Evolutionary conservation across 2,888 invertebrate genomes (phyloP), one percentile per base, ranked within the genome.

Genomic region (Rhimphoctona megacephalus): DNA sequence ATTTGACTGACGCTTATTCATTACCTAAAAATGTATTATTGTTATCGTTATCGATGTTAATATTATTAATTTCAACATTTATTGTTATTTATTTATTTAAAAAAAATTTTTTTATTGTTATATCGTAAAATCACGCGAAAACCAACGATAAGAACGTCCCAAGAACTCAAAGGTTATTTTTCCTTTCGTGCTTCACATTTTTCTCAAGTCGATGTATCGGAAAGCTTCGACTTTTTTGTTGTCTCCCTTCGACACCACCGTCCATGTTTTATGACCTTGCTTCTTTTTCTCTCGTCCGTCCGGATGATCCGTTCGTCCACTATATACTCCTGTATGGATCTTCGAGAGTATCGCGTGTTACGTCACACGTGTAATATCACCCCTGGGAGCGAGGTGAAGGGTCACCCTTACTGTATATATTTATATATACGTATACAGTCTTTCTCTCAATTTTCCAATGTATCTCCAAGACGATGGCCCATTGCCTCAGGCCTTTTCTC

Each of bases 391-490:
- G 39, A 25, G 83, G 76, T 80, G 61, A 81, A 80, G 72, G 86
- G 25, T 86, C 77, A 67, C 67, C 57, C 39, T 43, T 8, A n/a
- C 39, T 64, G 19, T 5, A 3, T 4, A 64, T 72, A 22, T 66
- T 22, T 57, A 72, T 43, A 73, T 25, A 1, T 17, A 14, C 3
- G 0, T 57, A 17, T 36, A 46, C 49, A n/a, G 85, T 86, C 85
- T 86, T 87, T 72, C 84, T 87, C 81, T 85, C 87, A 85, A 88
- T 90, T 89, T 89, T 85, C 87, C 79, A 88, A 80, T 17, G 14
- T 30, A 25, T 81, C 76, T 74, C 49, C 66, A 49, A 54, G 43
- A 49, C 36, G 17, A 30, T 67, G 46, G 17, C 39, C 70, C 22
- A 73, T 83, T 57, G 30, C 74, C 66, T 43, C 76, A n/a, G 8